A percentile compares a stretch with the other conserved stretches of the same genome.
Conservation (phyloP, 2,797 vertebrate genomes). For the Sebastes matsubarae region DNA sequence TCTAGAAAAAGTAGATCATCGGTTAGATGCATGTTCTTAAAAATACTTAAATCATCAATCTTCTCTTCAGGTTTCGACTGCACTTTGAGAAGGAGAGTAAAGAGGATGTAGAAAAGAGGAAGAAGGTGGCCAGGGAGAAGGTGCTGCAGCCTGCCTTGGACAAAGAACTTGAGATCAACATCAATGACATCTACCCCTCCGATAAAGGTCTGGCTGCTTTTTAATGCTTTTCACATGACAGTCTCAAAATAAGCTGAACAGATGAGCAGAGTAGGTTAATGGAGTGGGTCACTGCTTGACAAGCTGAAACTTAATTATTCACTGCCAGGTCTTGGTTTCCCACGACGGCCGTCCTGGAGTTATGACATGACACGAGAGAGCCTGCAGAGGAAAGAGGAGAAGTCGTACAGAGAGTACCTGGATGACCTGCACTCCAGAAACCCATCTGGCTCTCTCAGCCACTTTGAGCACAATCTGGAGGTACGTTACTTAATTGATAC, state of each 20-base stretch:
- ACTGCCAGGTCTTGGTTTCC: slow-evolving; percentile 88
- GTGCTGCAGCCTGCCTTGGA: slow-evolving; percentile 81
- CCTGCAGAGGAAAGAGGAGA: slow-evolving; percentile 89
- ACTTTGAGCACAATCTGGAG: slow-evolving; percentile 96
- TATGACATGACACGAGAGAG: slow-evolving; percentile 91
- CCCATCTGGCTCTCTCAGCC: slow-evolving; percentile 86
- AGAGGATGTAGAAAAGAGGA: slow-evolving; percentile 90
- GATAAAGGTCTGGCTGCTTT: slow-evolving; percentile 76
- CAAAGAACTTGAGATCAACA: slow-evolving; percentile 87
- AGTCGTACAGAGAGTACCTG: slow-evolving; percentile 87
- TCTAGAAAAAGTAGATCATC: not conserved
- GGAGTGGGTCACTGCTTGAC: slow-evolving; percentile 38
- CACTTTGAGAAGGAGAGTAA: slow-evolving; percentile 92
- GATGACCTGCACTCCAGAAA: slow-evolving; percentile 87
- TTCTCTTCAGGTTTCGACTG: slow-evolving; percentile 84
- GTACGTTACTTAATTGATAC: slow-evolving; percentile 64
- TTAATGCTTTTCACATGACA: slow-evolving; percentile 22
- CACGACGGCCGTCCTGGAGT: slow-evolving; percentile 89
- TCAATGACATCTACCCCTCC: slow-evolving; percentile 86
- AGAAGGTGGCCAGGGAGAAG: slow-evolving; percentile 87
- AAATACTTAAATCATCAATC: not conserved
- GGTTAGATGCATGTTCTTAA: not conserved
- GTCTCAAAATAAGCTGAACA: slow-evolving; percentile 32
- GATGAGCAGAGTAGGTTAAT: slow-evolving; percentile 40
- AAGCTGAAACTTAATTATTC: slow-evolving; percentile 55